A percentile compares a stretch with the other conserved stretches of the same genome.
Evolutionary conservation across 1,140 invertebrate species (phyloP).

Genomic region (Capitella teleta): DNA sequence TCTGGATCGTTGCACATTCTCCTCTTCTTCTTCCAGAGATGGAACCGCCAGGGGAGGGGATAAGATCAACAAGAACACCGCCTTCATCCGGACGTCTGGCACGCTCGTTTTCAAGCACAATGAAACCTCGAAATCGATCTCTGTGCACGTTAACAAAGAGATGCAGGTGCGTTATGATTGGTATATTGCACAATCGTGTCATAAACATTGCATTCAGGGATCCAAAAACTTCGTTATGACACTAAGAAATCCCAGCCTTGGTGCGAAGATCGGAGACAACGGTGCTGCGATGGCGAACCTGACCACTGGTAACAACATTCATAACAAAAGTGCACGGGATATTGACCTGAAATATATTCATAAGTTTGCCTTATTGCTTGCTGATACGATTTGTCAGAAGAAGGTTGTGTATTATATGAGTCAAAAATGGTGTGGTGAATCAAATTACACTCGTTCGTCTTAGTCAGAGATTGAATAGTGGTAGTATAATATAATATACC

Average conservation of each 20-base stretch:
- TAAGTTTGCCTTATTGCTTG: too few relatives aligned
- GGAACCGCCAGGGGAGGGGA: constrained; percentile 27
- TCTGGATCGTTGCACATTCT: neutral
- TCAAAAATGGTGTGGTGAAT: too few relatives aligned
- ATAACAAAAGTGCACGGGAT: neutral
- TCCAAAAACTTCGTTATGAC: constrained; percentile 41
- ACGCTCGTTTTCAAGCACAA: constrained; percentile 48
- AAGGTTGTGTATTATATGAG: too few relatives aligned
- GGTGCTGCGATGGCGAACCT: constrained; percentile 20
- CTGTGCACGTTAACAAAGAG: constrained; percentile 51
- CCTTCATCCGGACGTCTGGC: constrained; percentile 34
- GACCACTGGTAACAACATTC: constrained; percentile 8
- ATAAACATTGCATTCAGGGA: too few relatives aligned
- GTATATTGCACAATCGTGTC: too few relatives aligned
- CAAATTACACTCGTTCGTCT: too few relatives aligned
- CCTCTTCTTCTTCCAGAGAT: constrained; percentile 20
- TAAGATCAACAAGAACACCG: constrained; percentile 15
- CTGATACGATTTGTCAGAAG: too few relatives aligned
- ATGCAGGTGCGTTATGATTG: constrained; percentile 22
- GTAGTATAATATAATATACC: too few relatives aligned
- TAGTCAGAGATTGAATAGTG: too few relatives aligned
- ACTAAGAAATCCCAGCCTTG: constrained; percentile 47
- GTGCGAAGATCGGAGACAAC: constrained; percentile 45
- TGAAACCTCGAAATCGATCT: constrained; percentile 45
- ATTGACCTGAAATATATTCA: too few relatives aligned